Evolutionary conservation across 2,797 vertebrate species (phyloP), one percentile per base, ranked within the genome.

Genomic region (Lagodon rhomboides): DNA sequence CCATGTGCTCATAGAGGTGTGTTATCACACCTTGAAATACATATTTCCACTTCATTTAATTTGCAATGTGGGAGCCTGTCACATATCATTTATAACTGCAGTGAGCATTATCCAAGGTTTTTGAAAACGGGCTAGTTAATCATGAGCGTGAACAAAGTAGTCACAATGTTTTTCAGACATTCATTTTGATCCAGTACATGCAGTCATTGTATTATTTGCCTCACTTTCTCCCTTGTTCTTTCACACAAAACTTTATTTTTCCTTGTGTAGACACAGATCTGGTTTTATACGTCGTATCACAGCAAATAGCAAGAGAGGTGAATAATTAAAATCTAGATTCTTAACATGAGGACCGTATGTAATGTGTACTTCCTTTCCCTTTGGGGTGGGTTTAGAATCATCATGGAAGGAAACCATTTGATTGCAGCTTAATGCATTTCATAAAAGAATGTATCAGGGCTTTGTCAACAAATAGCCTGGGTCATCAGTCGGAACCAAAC

Each of bases 1-100:
- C 49, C 17, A 9, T 73, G 77, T 83, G 77, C 75, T 86, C 84
- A 67, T 10, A 17, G 72, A 72, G 66, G 69, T 68, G 73, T 79
- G 66, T 74, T 73, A 87, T 91, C 86, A 85, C 85, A 87, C 86
- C 82, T 86, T 80, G 38, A 86, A 89, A 88, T 76, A 91, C 61
- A 67, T 64, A 84, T 85, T 87, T 88, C 61, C 72, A 51, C 70
- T 65, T 87, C 83, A 88, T 88, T 91, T 85, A 70, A 78, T 71
- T 70, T 75, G 59, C 49, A 58, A 73, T 63, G 69, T 61, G 54
- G 47, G 17, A 80, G 61, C 61, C 82, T 77, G 82, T 84, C 87
- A 86, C 70, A 61, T 86, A 50, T 78, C 51, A 77, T 88, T 87
- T 87, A 77, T 78, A 60, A 70, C 56, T 15, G 38, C 63, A 20